Conservation (phyloP, 37 sponge, comb jelly and placozoan genomes). For the Agelas oroides region DNA sequence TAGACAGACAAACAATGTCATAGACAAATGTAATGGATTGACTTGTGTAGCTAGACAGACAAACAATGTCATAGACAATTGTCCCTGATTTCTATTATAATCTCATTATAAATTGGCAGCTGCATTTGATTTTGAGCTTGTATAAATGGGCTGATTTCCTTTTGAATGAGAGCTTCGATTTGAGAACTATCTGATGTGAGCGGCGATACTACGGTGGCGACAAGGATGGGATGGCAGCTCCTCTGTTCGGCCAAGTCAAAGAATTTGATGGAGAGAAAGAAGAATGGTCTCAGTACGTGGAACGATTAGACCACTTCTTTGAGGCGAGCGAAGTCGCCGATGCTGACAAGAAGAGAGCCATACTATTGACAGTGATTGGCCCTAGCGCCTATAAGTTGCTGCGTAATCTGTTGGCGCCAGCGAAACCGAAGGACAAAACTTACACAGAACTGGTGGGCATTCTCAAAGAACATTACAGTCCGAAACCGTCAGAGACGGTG, state of each 20-base stretch:
- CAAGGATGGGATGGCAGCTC: conserved; percentile 21
- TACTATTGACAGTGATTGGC: conserved; percentile 18
- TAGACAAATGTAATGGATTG: no score
- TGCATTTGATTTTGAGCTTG: no score
- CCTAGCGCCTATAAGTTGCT: conserved; percentile 9
- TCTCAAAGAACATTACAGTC: conserved; percentile 10
- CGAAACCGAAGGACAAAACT: conserved; percentile 10
- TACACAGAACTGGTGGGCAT: background rate
- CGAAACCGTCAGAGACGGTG: conserved; percentile 19
- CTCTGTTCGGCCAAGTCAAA: background rate
- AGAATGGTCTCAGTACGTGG: conserved; percentile 12
- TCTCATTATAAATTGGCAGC: no score
- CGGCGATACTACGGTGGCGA: no score
- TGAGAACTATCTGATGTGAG: no score
- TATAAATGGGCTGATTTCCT: no score
- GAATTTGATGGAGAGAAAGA: conserved; percentile 8
- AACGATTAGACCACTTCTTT: conserved; percentile 17
- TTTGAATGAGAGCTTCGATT: no score
- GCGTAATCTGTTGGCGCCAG: conserved; percentile 20
- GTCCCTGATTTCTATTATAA: no score
- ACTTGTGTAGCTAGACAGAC: no score
- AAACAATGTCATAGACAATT: no score
- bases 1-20: no score
- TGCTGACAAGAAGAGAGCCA: conserved; percentile 21
- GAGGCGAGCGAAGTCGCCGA: conserved; percentile 11